Evolutionary conservation across 1,140 invertebrate genomes (phyloP).

Genomic region (Bombus waltoni): DNA sequence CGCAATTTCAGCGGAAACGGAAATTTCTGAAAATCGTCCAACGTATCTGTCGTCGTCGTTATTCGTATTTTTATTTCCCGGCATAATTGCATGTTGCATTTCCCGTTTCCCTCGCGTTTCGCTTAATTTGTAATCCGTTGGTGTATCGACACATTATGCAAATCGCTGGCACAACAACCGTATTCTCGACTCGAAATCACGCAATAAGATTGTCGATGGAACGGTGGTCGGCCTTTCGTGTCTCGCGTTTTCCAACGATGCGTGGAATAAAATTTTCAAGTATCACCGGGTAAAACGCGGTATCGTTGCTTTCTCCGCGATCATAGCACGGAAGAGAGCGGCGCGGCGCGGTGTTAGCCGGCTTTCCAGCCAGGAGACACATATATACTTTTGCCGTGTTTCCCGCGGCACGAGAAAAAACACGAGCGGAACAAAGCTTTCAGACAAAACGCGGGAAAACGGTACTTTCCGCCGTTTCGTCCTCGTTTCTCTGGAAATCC

Average conservation of each 20-base stretch:
- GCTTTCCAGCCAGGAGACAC: background rate
- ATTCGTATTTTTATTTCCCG: too few species aligned
- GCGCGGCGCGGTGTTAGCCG: too few species aligned
- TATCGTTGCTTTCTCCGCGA: constrained; percentile 19
- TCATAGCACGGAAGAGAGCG: constrained; percentile 23
- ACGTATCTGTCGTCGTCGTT: too few species aligned
- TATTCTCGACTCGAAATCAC: background rate
- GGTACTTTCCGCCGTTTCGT: constrained; percentile 37
- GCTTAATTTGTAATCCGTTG: background rate
- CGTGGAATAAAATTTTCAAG: constrained; percentile 41
- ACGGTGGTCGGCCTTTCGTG: background rate
- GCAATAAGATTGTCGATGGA: constrained; percentile 11
- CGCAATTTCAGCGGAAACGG: too few species aligned
- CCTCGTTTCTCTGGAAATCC: constrained; percentile 5
- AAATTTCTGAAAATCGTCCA: too few species aligned
- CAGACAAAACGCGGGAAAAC: constrained; percentile 49
- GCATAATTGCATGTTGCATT: too few species aligned
- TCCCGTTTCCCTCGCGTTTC: background rate
- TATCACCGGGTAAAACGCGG: constrained; percentile 12
- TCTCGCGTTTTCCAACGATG: background rate
- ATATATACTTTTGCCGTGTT: constrained; percentile 19
- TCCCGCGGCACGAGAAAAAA: constrained; percentile 15
- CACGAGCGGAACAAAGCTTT: constrained; percentile 39
- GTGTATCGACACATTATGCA: background rate
- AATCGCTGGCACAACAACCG: background rate